A percentile compares a stretch with the other conserved stretches of the same genome.
phyloP scores from a whole-genome alignment of 2,888 invertebrate genomes.

The Apodemia mormo region DNA sequence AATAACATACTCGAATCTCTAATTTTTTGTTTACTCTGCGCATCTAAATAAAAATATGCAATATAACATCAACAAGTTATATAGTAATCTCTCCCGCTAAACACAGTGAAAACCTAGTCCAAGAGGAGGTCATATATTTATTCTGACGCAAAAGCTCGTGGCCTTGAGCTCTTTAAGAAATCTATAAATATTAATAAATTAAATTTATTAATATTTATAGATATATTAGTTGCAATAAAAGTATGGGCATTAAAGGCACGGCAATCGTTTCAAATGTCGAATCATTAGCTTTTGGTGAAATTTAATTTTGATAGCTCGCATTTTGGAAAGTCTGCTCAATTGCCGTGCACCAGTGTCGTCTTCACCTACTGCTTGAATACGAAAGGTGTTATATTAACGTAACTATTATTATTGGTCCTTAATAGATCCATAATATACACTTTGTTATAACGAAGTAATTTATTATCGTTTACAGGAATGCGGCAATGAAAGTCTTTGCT shows the following conservation, averaged over 20 bases:
- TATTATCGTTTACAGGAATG: conserved; percentile 45
- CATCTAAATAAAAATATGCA: no score
- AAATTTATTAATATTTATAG: not conserved
- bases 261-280: not conserved
- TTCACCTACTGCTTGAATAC: not conserved
- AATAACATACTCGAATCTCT: no score
- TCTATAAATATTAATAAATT: not conserved
- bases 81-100: no score
- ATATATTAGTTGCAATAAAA: no score
- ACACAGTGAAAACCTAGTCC: no score
- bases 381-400: not conserved
- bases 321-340: not conserved
- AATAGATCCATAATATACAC: not conserved
- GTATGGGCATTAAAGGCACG: no score
- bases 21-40: no score
- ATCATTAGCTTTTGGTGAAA: not conserved
- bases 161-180: not conserved
- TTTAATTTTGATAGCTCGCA: conserved; percentile 6
- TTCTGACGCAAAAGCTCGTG: not conserved
- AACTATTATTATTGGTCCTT: not conserved
- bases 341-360: not conserved
- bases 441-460: conserved; percentile 12
- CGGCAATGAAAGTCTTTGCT: conserved; percentile 51
- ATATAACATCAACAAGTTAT: no score
- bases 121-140: no score